Evolutionary conservation across 2,888 invertebrate genomes (phyloP), one percentile per base, ranked within the genome.

Genomic region (Muschampia plurimacula): DNA sequence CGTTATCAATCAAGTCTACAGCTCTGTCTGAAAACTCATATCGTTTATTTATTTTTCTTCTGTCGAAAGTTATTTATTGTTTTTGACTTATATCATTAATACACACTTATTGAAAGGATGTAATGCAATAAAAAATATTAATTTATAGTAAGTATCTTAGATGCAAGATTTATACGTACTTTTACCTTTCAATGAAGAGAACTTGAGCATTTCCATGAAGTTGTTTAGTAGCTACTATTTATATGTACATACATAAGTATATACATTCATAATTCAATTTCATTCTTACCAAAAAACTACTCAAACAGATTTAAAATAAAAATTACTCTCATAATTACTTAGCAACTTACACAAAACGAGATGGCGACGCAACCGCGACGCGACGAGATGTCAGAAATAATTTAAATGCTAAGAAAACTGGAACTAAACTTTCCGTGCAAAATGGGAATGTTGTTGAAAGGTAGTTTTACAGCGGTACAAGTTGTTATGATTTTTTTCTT

Each of bases 371-470:
- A 49, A 68, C 15, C 22, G 7, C 39, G 39, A 44, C 44, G 49
- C 46, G 49, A 62, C 68, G 46, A 52, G 52, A 69, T 63, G 49
- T 63, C 62, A 39, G 52, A 69, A 69, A 69, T 63, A 39, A 69
- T 52, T 63, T 63, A 63, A 60, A 63, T 63, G 52, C 52, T 69
- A 41, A 63, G 69, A 69, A 69, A 69, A 52, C 62, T 52, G 13
- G 52, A 36, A 52, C 39, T 22, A 15, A 63, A 69, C 15, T 69
- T 69, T 36, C 59, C 8, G 22, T 8, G 39, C 52, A 41, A 52
- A 62, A 39, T 62, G 49, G 12, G 41, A 69, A 63, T 69, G 69
- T 60, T 52, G 39, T 41, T 69, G 69, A 63, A 63, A 69, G 52
- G 69, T 69, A 69, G 49, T 69, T 69, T 69, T 39, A 39, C 13